Evolutionary conservation across 2,888 invertebrate species (phyloP), one percentile per base, ranked within the genome.

Genomic region (Clunio marinus): DNA sequence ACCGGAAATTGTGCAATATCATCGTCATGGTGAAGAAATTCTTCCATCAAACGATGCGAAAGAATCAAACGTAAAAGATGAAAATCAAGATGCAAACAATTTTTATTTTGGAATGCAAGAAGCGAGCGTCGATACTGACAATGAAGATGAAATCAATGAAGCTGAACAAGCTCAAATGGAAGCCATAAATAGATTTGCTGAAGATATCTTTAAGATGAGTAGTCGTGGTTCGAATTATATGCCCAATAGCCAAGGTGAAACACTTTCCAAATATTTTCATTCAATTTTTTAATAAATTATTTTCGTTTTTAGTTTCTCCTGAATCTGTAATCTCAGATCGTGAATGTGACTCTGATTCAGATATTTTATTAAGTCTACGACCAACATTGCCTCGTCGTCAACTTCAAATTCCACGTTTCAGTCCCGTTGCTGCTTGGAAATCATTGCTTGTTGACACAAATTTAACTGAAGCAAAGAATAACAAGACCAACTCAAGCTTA

Each of bases 391-490:
- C 92, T 1, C 88, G 89, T 75, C 88, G 90, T 71, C 88, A 87
- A 73, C 81, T 87, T 27, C 86, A 88, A 71, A 85, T 89, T 65
- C 89, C 91, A 0, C 80, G 89, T 69, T 93, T 93, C 79, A 91
- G 91, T 1, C 92, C 93, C 0, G 86, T 88, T 0, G 87, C 89
- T 0, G 92, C 92, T 0, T 93, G 93, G 93, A 83, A 88, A 70
- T 84, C 88, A 60, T 81, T 90, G 2, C 13, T 27, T n/a, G 27
- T 58, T 20, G 68, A 68, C 17, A 58, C 46, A 13, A 55, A 66
- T 35, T 57, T 68, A 41, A 58, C n/a, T 15, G 58, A 67, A 15
- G 22, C 57, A 13, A 62, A 65, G 25, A 24, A 41, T 20, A 17
- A 32, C 28, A 35, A 35, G 27, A 15, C 45, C 25, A 66, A 35